phyloP scores from a whole-genome alignment of 2,113 vertebrate genomes.

The Lota lota region DNA sequence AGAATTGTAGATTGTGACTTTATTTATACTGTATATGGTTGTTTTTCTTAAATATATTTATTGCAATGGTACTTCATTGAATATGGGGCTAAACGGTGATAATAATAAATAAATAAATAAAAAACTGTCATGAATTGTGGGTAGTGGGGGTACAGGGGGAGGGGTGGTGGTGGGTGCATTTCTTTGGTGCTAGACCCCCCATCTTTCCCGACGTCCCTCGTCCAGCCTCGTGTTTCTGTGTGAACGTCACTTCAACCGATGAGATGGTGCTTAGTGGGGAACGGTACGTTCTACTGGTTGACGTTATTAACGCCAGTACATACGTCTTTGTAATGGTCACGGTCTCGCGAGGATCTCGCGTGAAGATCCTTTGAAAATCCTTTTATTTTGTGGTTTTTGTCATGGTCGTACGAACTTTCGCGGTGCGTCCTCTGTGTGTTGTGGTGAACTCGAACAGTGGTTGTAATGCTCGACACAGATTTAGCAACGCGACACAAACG shows the following conservation, averaged over 20 bases:
- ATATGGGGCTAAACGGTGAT: constrained; percentile 68
- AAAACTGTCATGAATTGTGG: constrained; percentile 53
- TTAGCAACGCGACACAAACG: constrained; percentile 55
- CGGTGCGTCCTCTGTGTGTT: constrained; percentile 70
- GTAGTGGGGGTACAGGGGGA: constrained; percentile 62
- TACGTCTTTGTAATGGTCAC: constrained; percentile 75
- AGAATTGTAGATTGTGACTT: constrained; percentile 70
- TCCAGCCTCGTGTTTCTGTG: constrained; percentile 58
- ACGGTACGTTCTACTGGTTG: constrained; percentile 55
- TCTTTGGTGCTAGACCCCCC: constrained; percentile 73
- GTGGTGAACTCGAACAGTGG: constrained; percentile 63
- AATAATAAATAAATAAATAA: constrained; percentile 64
- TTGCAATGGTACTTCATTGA: constrained; percentile 72
- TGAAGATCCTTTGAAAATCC: constrained; percentile 36
- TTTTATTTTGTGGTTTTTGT: constrained; percentile 25
- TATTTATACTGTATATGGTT: constrained; percentile 76
- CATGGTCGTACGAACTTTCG: constrained; percentile 38
- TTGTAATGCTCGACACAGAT: constrained; percentile 64
- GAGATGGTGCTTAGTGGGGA: constrained; percentile 72
- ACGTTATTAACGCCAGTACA: constrained; percentile 67
- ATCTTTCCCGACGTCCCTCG: constrained; percentile 51
- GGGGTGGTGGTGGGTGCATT: constrained; percentile 47
- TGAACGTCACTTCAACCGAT: constrained; percentile 57
- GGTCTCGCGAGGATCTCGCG: constrained; percentile 61
- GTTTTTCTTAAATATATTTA: constrained; percentile 77